Evolutionary conservation across 23 tunicate genomes (phyloP).

Genomic region (Ascidia mentula): DNA sequence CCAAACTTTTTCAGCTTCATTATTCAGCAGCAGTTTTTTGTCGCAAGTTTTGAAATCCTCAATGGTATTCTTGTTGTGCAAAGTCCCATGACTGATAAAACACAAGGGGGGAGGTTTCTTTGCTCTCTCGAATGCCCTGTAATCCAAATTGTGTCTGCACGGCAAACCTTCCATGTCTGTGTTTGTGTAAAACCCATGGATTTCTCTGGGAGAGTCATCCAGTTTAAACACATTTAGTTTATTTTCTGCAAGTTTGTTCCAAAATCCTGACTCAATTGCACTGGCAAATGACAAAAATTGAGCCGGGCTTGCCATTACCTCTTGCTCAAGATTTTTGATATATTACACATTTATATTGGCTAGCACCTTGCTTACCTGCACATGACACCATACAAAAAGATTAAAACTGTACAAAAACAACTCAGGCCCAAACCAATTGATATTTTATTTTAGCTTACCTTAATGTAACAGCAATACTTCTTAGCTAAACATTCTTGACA

Average conservation of each 20-base stretch:
- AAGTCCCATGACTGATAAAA: constrained; percentile 49
- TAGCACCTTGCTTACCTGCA: no score
- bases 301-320: neutral
- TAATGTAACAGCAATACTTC: no score
- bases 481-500: no score
- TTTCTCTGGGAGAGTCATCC: constrained; percentile 49
- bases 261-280: constrained; percentile 79
- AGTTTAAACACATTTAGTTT: constrained; percentile 83
- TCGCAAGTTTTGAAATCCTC: constrained; percentile 81
- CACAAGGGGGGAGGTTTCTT: constrained; percentile 47
- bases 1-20: constrained; percentile 50
- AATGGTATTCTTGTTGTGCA: constrained; percentile 81
- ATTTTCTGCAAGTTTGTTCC: constrained; percentile 78
- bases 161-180: constrained; percentile 58
- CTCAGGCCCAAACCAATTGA: no score
- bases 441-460: no score
- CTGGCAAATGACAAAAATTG: constrained; percentile 82
- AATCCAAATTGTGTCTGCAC: constrained; percentile 76
- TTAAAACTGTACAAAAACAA: no score
- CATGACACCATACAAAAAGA: no score
- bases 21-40: constrained; percentile 33
- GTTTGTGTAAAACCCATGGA: constrained; percentile 77
- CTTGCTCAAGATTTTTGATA: no score
- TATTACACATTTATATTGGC: no score
- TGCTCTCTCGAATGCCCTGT: constrained; percentile 51